Percentiles rank a stretch among this genome's conserved stretches.
Conservation (phyloP, 2,888 invertebrate genomes). For the Laothoe populi region DNA sequence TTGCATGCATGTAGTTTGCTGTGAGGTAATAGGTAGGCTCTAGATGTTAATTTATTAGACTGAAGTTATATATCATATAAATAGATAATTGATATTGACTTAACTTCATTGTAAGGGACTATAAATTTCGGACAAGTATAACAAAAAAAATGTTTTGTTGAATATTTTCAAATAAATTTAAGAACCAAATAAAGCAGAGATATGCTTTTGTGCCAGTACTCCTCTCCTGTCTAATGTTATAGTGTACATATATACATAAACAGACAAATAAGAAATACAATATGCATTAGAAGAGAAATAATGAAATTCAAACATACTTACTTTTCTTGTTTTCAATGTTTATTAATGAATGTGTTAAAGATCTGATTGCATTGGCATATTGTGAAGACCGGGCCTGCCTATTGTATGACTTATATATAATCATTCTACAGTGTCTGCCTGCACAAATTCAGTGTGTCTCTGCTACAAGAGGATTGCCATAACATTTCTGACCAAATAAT, state of each 20-base stretch:
- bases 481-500: slow-evolving; percentile 5
- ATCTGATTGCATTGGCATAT: background rate
- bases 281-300: background rate
- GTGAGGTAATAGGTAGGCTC: background rate
- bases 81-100: slow-evolving; percentile 10
- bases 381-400: background rate
- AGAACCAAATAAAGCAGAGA: too few relatives aligned
- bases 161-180: background rate
- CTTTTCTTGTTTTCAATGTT: background rate
- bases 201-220: slow-evolving; percentile 17
- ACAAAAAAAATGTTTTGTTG: background rate
- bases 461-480: slow-evolving; percentile 3
- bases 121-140: background rate
- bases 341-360: background rate
- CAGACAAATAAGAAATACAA: slow-evolving; percentile 2
- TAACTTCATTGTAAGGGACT: background rate
- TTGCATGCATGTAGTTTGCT: slow-evolving; percentile 12
- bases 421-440: background rate
- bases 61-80: slow-evolving; percentile 16
- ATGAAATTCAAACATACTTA: slow-evolving; percentile 1
- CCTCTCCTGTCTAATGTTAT: background rate
- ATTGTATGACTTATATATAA: slow-evolving; percentile 3
- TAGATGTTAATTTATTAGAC: slow-evolving; percentile 13
- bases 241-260: background rate
- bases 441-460: slow-evolving; percentile 8